Percentiles rank a stretch among this genome's conserved stretches.
phyloP scores from a whole-genome alignment of 2,113 vertebrate genomes.

The Siniperca knerii region DNA sequence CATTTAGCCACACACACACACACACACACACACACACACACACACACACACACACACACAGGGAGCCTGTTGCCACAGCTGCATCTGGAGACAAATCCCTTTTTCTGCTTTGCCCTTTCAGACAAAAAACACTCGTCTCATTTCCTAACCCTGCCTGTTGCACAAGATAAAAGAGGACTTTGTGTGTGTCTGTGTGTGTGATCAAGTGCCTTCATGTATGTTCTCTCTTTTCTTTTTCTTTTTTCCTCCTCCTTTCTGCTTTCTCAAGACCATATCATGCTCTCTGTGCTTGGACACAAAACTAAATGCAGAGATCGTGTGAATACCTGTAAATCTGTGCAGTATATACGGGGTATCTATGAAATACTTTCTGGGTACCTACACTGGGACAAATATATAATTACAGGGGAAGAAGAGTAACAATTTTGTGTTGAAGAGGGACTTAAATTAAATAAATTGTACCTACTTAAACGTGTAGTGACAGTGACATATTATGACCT shows the following conservation, averaged over 20 bases:
- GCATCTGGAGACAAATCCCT: conserved; percentile 73
- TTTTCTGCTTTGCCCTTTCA: conserved; percentile 72
- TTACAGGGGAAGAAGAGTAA: neutral
- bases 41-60: conserved; percentile 4
- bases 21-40: conserved; percentile 46
- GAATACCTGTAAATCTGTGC: neutral
- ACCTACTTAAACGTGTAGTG: no score
- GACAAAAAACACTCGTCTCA: conserved; percentile 68
- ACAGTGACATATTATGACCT: no score
- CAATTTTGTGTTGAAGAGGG: no score
- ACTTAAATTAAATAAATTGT: no score
- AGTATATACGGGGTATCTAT: neutral
- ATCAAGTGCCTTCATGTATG: conserved; percentile 32
- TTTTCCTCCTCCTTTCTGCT: neutral
- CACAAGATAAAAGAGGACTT: conserved; percentile 60
- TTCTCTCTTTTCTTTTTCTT: conserved; percentile 3
- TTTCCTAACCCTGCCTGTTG: conserved; percentile 70
- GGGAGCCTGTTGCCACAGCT: conserved; percentile 70
- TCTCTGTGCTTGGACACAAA: neutral
- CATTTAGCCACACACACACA: conserved; percentile 51
- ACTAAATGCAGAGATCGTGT: neutral
- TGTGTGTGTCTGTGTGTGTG: conserved; percentile 26
- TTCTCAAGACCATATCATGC: neutral
- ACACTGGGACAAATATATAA: neutral
- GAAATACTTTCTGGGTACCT: neutral